Evolutionary conservation across 2,113 vertebrate species (phyloP).

Genomic region (Gnathonemus longibarbis): DNA sequence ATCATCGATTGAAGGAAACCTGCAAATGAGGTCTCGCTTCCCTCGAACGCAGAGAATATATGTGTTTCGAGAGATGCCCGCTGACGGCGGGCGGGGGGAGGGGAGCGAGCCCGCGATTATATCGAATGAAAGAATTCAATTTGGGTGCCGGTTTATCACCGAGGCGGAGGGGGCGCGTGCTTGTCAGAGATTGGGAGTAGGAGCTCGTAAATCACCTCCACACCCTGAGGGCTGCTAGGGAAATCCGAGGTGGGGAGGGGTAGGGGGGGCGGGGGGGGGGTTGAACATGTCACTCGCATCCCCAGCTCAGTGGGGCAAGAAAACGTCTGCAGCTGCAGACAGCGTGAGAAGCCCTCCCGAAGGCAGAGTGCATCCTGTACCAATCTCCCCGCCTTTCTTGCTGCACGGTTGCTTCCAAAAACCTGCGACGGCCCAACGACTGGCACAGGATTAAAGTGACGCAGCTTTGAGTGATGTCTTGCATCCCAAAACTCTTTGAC

Average conservation of each 20-base stretch:
- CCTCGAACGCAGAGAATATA: conserved; percentile 46
- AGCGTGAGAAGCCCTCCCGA: background rate
- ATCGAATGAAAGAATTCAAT: conserved; percentile 55
- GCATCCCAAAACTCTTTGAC: background rate
- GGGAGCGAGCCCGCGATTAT: conserved; percentile 40
- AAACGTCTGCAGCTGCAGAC: background rate
- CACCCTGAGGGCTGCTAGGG: background rate
- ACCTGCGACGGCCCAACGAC: background rate
- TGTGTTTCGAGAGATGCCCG: conserved; percentile 39
- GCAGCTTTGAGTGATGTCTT: background rate
- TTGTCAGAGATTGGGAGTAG: conserved; percentile 55
- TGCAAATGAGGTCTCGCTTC: conserved; percentile 45
- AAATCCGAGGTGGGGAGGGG: conserved; percentile 1
- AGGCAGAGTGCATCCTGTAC: background rate
- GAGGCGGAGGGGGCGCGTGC: conserved; percentile 47
- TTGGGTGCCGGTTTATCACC: conserved; percentile 54
- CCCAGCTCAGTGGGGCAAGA: background rate
- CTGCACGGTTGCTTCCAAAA: background rate
- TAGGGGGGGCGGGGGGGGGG: background rate
- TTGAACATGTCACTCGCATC: background rate
- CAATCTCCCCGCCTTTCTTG: background rate
- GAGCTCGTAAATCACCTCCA: conserved; percentile 47
- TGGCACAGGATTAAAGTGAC: background rate
- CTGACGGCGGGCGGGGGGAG: background rate
- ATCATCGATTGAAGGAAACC: conserved; percentile 20